Percentiles rank a stretch among this genome's conserved stretches.
These are phyloP conservation scores for Miltochrista miniata DNA, from an alignment of 2,888 invertebrate genomes.

Conservation along the genomic window DNA sequence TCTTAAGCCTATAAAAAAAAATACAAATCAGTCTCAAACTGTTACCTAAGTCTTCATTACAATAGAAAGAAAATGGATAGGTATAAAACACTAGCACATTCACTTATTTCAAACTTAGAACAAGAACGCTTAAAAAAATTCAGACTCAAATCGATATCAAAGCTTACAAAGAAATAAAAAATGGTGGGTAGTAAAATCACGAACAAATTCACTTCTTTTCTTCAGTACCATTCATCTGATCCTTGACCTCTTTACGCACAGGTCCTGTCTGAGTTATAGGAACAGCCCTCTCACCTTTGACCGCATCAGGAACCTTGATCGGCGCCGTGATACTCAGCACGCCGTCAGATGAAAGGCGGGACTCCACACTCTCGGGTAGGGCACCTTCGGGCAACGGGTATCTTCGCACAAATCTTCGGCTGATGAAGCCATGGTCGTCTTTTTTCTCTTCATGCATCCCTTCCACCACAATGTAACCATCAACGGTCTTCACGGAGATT, in stretches of 20 bases:
- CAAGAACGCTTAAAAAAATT: conserved; percentile 18
- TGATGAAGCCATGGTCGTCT: conserved; percentile 88
- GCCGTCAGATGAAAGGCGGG: conserved; percentile 89
- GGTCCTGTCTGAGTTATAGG: conserved; percentile 60
- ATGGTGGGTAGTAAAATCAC: not conserved
- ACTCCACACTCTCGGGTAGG: conserved; percentile 86
- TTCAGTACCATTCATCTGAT: conserved; percentile 23
- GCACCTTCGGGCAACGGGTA: conserved; percentile 88
- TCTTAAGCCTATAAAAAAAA: no score
- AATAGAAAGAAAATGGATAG: no score
- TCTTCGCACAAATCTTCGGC: conserved; percentile 88
- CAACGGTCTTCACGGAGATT: conserved; percentile 88
- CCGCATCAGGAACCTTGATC: conserved; percentile 42
- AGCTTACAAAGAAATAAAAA: conserved; percentile 5
- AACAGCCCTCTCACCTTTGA: conserved; percentile 52
- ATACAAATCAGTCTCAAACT: no score
- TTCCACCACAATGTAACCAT: conserved; percentile 87
- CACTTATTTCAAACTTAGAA: conserved; percentile 2
- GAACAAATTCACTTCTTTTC: conserved; percentile 15
- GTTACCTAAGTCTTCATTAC: no score
- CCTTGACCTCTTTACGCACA: conserved; percentile 56
- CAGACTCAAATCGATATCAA: conserved; percentile 47
- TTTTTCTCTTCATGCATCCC: conserved; percentile 90
- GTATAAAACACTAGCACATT: no score
- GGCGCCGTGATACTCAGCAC: conserved; percentile 87